Percentiles rank a stretch among this genome's conserved stretches.
Evolutionary conservation across 92 coral and sea anemone species (phyloP).

Genomic region (Phymanthus crucifer): DNA sequence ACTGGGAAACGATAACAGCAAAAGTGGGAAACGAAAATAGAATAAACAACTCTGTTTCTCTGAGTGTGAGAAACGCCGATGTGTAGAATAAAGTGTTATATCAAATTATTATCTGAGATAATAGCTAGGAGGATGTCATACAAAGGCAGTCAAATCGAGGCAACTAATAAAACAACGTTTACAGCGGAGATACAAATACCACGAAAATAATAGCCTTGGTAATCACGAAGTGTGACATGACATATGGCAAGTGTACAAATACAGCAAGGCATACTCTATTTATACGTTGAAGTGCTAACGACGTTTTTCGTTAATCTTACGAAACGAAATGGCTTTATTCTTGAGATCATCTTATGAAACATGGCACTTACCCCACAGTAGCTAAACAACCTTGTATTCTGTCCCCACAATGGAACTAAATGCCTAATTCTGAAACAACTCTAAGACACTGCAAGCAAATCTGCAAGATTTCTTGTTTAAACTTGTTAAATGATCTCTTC

Average conservation of each 20-base stretch:
- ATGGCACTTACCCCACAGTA: too few species aligned
- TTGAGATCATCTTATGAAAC: too few species aligned
- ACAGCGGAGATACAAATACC: background rate
- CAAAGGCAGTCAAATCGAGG: background rate
- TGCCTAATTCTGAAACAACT: too few species aligned
- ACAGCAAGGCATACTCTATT: background rate
- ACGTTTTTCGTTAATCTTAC: background rate
- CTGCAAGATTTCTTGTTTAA: too few species aligned
- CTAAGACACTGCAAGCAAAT: too few species aligned
- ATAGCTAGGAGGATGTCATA: background rate
- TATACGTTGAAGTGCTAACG: background rate
- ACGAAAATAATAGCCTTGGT: background rate
- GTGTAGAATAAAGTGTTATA: background rate
- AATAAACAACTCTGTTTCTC: background rate
- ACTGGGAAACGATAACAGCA: background rate
- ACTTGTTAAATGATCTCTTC: too few species aligned
- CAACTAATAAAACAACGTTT: background rate
- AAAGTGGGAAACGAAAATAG: background rate
- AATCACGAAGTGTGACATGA: background rate
- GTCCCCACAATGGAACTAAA: too few species aligned
- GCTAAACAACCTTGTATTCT: too few species aligned
- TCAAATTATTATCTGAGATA: background rate
- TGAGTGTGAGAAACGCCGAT: background rate
- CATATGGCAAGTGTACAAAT: background rate
- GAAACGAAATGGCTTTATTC: background rate